phyloP scores from a whole-genome alignment of 2,797 vertebrate genomes.

The Scarus forsteni region DNA sequence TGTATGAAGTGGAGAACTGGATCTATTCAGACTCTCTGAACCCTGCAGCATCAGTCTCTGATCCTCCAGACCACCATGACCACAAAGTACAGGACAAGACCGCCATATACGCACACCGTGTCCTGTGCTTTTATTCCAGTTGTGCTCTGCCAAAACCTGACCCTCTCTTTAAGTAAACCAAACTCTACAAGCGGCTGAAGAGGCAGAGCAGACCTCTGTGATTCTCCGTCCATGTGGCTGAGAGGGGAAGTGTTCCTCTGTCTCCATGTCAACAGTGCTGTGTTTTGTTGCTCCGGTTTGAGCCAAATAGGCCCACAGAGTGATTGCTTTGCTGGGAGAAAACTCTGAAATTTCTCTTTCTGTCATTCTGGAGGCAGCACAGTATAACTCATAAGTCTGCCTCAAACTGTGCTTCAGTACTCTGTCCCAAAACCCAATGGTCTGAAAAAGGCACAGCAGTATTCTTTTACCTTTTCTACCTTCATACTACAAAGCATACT shows the following conservation, averaged over 20 bases:
- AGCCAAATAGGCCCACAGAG: slow-evolving; percentile 74
- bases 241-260: slow-evolving; percentile 72
- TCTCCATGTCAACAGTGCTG: slow-evolving; percentile 71
- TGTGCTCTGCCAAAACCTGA: slow-evolving; percentile 4
- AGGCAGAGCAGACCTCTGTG: slow-evolving; percentile 31
- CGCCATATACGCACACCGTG: neutral
- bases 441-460: slow-evolving; percentile 50
- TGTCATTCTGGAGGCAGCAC: slow-evolving; percentile 58
- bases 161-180: slow-evolving; percentile 7
- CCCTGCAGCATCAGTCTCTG: slow-evolving; percentile 28
- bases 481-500: slow-evolving; percentile 51
- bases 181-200: slow-evolving; percentile 4
- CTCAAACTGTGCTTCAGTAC: slow-evolving; percentile 22
- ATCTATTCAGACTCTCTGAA: slow-evolving; percentile 32
- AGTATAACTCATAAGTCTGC: slow-evolving; percentile 51
- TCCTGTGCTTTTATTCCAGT: slow-evolving; percentile 21
- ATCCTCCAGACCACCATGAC: slow-evolving; percentile 26
- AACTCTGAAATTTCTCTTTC: slow-evolving; percentile 53
- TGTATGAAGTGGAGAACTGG: slow-evolving; percentile 23
- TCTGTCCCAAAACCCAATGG: slow-evolving; percentile 12
- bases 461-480: slow-evolving; percentile 16
- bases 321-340: slow-evolving; percentile 38
- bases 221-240: slow-evolving; percentile 51
- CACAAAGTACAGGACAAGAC: slow-evolving; percentile 19
- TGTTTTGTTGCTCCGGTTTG: slow-evolving; percentile 70